Conservation (phyloP, 2,888 invertebrate species). For the Venusia cambrica region DNA sequence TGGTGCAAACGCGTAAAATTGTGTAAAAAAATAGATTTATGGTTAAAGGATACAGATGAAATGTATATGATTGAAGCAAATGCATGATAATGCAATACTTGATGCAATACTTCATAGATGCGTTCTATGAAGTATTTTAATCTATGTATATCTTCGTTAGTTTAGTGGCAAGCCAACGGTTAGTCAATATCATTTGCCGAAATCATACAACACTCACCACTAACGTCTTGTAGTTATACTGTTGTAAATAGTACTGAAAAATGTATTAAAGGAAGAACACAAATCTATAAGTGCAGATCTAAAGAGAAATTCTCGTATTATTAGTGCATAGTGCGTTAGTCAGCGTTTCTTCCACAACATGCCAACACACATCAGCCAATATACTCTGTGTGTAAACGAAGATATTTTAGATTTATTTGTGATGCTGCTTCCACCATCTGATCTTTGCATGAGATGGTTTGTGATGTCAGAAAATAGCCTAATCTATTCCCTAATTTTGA, state of each 20-base stretch:
- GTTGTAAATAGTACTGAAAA: constrained; percentile 72
- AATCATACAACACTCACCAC: constrained; percentile 78
- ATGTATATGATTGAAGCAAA: constrained; percentile 34
- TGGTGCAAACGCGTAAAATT: constrained; percentile 21
- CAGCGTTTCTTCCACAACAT: constrained; percentile 64
- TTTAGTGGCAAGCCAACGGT: constrained; percentile 52
- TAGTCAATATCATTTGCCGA: constrained; percentile 68
- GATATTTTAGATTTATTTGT: constrained; percentile 60
- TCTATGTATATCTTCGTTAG: constrained; percentile 36
- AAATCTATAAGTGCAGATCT: constrained; percentile 69
- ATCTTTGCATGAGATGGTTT: constrained; percentile 39
- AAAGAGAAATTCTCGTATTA: constrained; percentile 52
- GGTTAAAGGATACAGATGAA: constrained; percentile 20
- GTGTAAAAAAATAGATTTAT: constrained; percentile 14
- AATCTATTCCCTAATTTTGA: constrained; percentile 32
- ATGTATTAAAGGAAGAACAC: constrained; percentile 64
- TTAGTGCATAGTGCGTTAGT: constrained; percentile 77
- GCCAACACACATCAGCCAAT: constrained; percentile 68
- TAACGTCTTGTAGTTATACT: constrained; percentile 73
- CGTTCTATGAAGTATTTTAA: constrained; percentile 17
- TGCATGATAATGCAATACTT: no score
- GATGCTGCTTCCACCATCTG: constrained; percentile 51
- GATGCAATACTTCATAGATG: no score
- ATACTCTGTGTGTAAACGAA: constrained; percentile 69
- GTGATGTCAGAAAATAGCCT: constrained; percentile 42